phyloP scores from a whole-genome alignment of 2,113 vertebrate species.

The Entosphenus tridentatus region DNA sequence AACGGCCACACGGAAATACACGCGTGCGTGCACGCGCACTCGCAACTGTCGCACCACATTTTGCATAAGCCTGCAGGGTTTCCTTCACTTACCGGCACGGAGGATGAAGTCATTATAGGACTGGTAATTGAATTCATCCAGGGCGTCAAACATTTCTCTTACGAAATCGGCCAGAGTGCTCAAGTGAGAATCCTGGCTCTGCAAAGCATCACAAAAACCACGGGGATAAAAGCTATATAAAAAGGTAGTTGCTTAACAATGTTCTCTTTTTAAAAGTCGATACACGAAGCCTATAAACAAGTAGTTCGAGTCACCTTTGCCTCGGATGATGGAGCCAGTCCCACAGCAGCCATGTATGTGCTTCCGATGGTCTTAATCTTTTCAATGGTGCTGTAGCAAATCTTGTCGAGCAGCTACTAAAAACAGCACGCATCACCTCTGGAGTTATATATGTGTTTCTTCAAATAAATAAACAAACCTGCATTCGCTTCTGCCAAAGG shows the following conservation, averaged over 20 bases:
- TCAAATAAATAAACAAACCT: too few relatives aligned
- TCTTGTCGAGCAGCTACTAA: conserved; percentile 81
- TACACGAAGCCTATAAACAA: too few relatives aligned
- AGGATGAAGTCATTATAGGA: conserved; percentile 96
- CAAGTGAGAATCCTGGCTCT: conserved; percentile 64
- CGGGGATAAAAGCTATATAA: too few relatives aligned
- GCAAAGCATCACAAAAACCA: conserved; percentile 21
- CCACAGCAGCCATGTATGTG: conserved; percentile 91
- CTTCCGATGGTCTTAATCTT: conserved; percentile 99
- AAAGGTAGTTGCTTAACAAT: too few relatives aligned
- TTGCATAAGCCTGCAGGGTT: neutral
- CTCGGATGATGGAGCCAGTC: conserved; percentile 59
- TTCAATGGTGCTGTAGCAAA: conserved; percentile 85
- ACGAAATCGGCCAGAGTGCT: conserved; percentile 83
- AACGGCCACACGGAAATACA: neutral
- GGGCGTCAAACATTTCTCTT: conserved; percentile 92
- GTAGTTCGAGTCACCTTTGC: conserved; percentile 32
- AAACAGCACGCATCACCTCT: neutral
- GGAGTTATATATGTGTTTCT: too few relatives aligned
- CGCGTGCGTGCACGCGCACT: too few relatives aligned
- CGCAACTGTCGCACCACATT: too few relatives aligned
- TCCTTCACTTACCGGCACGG: conserved; percentile 50
- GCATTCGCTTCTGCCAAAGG: too few relatives aligned
- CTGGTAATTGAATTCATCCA: conserved; percentile 99
- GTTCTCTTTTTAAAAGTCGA: too few relatives aligned